Conservation (phyloP, 2,797 vertebrate genomes). For the Siniperca undulata region DNA sequence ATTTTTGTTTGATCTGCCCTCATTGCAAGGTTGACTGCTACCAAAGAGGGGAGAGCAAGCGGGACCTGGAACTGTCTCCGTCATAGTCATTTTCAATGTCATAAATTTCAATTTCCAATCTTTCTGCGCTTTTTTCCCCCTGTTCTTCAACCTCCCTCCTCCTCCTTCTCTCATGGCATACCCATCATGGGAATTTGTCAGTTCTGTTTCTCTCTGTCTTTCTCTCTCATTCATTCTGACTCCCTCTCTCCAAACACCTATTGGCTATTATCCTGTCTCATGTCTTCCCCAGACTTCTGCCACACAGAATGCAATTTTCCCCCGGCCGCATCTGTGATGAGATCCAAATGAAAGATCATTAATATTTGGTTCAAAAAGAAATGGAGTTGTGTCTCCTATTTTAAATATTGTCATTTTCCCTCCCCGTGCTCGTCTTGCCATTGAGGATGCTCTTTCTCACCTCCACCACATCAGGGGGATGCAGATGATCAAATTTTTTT, state of each 20-base stretch:
- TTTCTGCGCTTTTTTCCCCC: constrained; percentile 60
- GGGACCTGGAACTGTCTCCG: constrained; percentile 82
- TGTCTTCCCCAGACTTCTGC: constrained; percentile 86
- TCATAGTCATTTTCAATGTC: constrained; percentile 91
- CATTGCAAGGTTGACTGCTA: constrained; percentile 90
- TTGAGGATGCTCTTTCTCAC: constrained; percentile 63
- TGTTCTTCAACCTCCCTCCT: constrained; percentile 54
- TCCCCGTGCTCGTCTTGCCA: constrained; percentile 45
- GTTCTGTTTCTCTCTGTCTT: constrained; percentile 83
- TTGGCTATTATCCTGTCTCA: constrained; percentile 95
- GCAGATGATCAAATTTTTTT: constrained; percentile 72
- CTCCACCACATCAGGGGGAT: constrained; percentile 60
- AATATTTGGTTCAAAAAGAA: constrained; percentile 88
- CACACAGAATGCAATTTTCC: constrained; percentile 92
- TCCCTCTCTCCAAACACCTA: constrained; percentile 84
- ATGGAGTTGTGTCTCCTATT: constrained; percentile 77
- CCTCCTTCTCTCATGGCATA: constrained; percentile 56
- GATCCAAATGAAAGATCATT: constrained; percentile 92
- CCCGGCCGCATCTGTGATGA: constrained; percentile 88
- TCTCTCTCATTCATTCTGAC: constrained; percentile 75
- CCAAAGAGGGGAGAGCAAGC: constrained; percentile 82
- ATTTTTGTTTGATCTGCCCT: constrained; percentile 91
- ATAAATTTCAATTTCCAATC: constrained; percentile 90
- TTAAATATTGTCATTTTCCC: constrained; percentile 78
- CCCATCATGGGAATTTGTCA: constrained; percentile 90